Evolutionary conservation across 2,113 vertebrate genomes (phyloP).

Genomic region (Lepus europaeus): DNA sequence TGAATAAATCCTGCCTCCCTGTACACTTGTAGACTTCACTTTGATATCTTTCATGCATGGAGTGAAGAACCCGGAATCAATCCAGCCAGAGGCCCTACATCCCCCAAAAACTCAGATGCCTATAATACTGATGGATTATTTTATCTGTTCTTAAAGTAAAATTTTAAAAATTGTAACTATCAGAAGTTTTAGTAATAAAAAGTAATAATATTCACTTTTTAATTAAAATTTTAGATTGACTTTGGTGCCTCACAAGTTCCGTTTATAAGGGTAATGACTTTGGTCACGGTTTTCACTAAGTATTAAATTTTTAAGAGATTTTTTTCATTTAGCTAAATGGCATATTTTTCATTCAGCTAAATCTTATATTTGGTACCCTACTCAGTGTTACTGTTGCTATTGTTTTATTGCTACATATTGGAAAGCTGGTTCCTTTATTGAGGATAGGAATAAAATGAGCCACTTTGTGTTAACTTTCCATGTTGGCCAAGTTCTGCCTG

Average conservation of each 20-base stretch:
- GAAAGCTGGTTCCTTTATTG: background rate
- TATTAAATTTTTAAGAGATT: background rate
- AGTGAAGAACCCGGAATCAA: too few relatives aligned
- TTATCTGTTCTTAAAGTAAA: background rate
- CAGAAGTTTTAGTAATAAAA: background rate
- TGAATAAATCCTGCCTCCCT: too few relatives aligned
- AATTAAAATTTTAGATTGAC: background rate
- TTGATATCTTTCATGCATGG: too few relatives aligned
- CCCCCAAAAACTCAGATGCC: too few relatives aligned
- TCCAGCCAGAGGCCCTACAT: too few relatives aligned
- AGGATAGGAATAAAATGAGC: background rate
- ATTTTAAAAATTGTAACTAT: background rate
- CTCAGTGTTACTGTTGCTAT: background rate
- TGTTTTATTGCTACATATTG: background rate
- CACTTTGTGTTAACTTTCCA: background rate
- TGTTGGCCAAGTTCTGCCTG: background rate
- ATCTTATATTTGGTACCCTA: background rate
- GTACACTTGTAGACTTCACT: too few relatives aligned
- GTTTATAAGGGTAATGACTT: background rate
- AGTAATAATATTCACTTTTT: background rate
- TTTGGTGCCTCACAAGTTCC: background rate
- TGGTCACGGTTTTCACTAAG: background rate
- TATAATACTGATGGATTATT: background rate
- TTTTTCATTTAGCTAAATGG: background rate
- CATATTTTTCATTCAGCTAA: background rate